Evolutionary conservation across 1,140 invertebrate genomes (phyloP).

Genomic region (Drosophila ercepeae): DNA sequence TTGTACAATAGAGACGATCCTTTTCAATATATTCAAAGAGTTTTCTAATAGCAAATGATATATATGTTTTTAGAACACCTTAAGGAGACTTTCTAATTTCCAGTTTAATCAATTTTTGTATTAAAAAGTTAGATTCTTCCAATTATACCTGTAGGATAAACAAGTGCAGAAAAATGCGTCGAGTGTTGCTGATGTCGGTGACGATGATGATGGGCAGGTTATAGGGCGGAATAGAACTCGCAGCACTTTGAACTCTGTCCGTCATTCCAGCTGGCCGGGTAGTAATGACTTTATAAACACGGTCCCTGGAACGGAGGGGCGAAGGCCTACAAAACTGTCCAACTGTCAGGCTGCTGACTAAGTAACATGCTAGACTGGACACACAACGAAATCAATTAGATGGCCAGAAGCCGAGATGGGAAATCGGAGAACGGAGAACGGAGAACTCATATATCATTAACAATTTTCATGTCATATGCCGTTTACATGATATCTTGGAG

Average conservation of each 20-base stretch:
- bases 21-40: too few relatives aligned
- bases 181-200: constrained; percentile 14
- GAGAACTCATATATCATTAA: constrained; percentile 80
- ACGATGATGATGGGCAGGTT: constrained; percentile 26
- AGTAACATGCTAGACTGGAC: constrained; percentile 49
- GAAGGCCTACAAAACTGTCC: constrained; percentile 41
- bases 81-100: too few relatives aligned
- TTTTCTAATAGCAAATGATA: too few relatives aligned
- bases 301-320: constrained; percentile 7
- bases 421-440: constrained; percentile 36
- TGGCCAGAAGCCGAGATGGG: constrained; percentile 32
- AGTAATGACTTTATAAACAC: constrained; percentile 75
- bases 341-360: constrained; percentile 57
- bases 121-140: background rate
- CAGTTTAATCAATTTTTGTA: too few relatives aligned
- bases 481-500: constrained; percentile 59
- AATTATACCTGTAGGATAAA: background rate
- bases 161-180: background rate
- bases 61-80: too few relatives aligned
- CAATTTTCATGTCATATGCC: constrained; percentile 75
- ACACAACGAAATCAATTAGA: constrained; percentile 71
- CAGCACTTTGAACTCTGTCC: constrained; percentile 12
- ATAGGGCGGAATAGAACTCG: constrained; percentile 4
- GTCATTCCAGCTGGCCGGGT: constrained; percentile 6
- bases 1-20: too few relatives aligned